These are phyloP conservation scores for Fragum whitleyi DNA, from an alignment of 2,888 invertebrate genomes.

Conservation along the genomic window DNA sequence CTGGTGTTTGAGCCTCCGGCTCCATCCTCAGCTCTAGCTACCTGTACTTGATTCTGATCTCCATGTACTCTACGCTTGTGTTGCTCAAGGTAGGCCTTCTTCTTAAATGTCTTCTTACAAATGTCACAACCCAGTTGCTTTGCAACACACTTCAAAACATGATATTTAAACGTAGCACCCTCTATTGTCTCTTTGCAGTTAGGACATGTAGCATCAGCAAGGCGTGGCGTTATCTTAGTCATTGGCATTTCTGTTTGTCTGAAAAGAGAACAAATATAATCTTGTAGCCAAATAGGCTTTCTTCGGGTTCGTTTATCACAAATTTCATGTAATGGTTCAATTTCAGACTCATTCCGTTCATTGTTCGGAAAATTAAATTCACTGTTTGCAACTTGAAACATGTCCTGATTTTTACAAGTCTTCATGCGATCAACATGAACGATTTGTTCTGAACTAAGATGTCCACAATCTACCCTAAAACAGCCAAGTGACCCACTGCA, in stretches of 20 bases:
- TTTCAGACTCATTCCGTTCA: not conserved
- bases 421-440: constrained; percentile 5
- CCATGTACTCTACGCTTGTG: constrained; percentile 9
- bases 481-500: constrained; percentile 20
- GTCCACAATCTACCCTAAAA: constrained; percentile 35
- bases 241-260: not conserved
- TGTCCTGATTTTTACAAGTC: not conserved
- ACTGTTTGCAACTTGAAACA: not conserved
- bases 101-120: constrained; percentile 11
- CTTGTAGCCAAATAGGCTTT: constrained; percentile 6
- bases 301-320: not conserved
- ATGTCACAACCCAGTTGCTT: constrained; percentile 18
- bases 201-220: not conserved
- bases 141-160: constrained; percentile 3
- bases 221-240: constrained; percentile 14
- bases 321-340: not conserved
- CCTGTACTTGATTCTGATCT: too few species aligned
- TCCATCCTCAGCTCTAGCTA: not conserved
- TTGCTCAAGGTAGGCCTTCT: not conserved
- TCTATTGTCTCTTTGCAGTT: constrained; percentile 1
- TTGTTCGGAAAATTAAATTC: not conserved
- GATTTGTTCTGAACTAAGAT: not conserved
- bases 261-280: constrained; percentile 13
- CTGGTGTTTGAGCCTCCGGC: not conserved
- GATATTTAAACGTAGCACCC: not conserved